Percentiles rank a stretch among this genome's conserved stretches.
Conservation (phyloP, 2,797 vertebrate genomes). For the Etheostoma perlongum region DNA sequence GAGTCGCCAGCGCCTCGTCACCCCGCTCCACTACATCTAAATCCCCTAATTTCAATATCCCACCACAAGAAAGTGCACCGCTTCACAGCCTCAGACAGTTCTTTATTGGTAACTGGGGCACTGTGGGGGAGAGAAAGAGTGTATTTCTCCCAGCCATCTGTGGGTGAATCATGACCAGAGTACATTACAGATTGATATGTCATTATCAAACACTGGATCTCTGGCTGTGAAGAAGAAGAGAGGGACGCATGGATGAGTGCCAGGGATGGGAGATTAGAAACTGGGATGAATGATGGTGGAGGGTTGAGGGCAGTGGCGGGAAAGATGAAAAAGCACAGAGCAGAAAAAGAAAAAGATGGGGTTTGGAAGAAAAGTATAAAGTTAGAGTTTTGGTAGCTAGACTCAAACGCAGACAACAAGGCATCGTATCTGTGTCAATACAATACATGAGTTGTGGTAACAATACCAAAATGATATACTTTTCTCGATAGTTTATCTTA, state of each 20-base stretch:
- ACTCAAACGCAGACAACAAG: neutral
- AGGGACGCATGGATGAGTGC: constrained; percentile 36
- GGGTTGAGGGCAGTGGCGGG: constrained; percentile 14
- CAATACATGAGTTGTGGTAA: neutral
- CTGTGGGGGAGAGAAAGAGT: constrained; percentile 56
- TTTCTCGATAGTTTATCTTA: neutral
- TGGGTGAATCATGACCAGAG: constrained; percentile 81
- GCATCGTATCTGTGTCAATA: neutral
- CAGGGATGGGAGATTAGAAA: constrained; percentile 49
- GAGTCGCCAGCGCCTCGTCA: constrained; percentile 39
- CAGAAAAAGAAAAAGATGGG: neutral
- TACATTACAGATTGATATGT: constrained; percentile 78
- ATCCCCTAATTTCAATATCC: constrained; percentile 74
- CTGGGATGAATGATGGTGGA: constrained; percentile 48
- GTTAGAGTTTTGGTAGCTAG: neutral
- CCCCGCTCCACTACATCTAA: constrained; percentile 59
- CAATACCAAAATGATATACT: neutral
- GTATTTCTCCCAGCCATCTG: constrained; percentile 74
- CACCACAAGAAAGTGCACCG: constrained; percentile 59
- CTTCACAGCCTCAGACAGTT: constrained; percentile 70
- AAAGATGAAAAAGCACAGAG: constrained; percentile 37
- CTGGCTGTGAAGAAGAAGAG: constrained; percentile 57
- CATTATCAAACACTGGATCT: constrained; percentile 79
- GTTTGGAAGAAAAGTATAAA: constrained; percentile 2
- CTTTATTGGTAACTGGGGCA: constrained; percentile 80